Evolutionary conservation across 2,797 vertebrate genomes (phyloP).

Genomic region (Prunella strophiata): DNA sequence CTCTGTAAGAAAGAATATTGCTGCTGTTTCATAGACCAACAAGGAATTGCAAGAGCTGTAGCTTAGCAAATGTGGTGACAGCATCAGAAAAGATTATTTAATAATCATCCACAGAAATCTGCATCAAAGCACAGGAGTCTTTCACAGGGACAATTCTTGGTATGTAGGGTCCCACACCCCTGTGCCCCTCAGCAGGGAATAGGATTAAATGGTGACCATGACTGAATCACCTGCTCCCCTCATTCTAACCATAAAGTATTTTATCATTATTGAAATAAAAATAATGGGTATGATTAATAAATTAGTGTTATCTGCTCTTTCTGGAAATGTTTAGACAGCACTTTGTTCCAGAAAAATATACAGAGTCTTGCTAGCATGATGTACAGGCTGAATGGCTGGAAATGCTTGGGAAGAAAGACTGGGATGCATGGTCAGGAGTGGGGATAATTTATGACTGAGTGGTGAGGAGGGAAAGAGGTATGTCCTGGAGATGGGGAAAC

Average conservation of each 20-base stretch:
- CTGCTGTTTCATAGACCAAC: neutral
- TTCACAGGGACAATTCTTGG: neutral
- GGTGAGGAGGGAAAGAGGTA: neutral
- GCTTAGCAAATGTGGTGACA: neutral
- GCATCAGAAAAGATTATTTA: neutral
- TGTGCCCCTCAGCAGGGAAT: neutral
- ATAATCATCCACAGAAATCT: neutral
- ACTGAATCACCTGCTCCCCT: neutral
- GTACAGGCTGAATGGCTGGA: neutral
- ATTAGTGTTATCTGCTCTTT: neutral
- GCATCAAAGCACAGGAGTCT: neutral
- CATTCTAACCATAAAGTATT: neutral
- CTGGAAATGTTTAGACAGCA: neutral
- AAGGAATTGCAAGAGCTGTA: neutral
- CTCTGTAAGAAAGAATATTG: neutral
- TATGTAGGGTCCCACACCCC: neutral
- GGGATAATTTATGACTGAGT: neutral
- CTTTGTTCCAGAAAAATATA: neutral
- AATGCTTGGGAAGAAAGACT: neutral
- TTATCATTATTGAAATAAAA: neutral
- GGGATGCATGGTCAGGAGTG: neutral
- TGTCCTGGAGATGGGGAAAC: neutral
- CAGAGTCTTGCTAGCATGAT: neutral
- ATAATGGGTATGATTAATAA: neutral
- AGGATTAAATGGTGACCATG: fast-evolving